Evolutionary conservation across 2,888 invertebrate species (phyloP).

Genomic region (Epistrophe eligans): DNA sequence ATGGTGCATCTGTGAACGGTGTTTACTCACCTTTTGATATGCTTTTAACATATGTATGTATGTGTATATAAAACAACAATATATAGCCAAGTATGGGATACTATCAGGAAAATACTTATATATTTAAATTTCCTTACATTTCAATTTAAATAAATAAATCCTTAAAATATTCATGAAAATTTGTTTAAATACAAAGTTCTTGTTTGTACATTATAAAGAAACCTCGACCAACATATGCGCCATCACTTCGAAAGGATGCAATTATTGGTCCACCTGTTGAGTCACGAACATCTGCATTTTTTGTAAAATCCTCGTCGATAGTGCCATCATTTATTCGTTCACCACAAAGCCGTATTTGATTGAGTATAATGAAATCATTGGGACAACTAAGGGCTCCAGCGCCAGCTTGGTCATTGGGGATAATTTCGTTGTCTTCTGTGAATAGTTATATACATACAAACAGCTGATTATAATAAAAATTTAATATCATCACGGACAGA

Average conservation of each 20-base stretch:
- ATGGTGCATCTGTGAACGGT: constrained; percentile 59
- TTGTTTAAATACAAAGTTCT: constrained; percentile 85
- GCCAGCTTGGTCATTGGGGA: constrained; percentile 89
- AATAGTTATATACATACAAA: constrained; percentile 34
- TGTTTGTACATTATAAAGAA: constrained; percentile 89
- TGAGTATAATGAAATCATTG: constrained; percentile 89
- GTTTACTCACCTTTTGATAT: constrained; percentile 58
- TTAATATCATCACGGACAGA: neutral
- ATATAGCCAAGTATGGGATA: neutral
- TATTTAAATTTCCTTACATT: constrained; percentile 8
- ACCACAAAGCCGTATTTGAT: constrained; percentile 89
- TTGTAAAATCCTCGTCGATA: constrained; percentile 85
- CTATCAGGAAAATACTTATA: neutral
- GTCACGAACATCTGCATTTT: constrained; percentile 90
- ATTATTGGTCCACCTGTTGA: constrained; percentile 88
- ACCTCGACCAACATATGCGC: constrained; percentile 87
- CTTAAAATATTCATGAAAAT: constrained; percentile 38
- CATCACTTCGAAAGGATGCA: constrained; percentile 88
- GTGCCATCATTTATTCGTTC: constrained; percentile 89
- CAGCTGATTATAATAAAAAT: neutral
- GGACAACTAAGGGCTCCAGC: constrained; percentile 91
- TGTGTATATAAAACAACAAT: neutral
- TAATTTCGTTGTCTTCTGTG: constrained; percentile 86
- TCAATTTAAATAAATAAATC: constrained; percentile 50
- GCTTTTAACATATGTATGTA: neutral